phyloP scores from a whole-genome alignment of 1,140 invertebrate genomes.

The Camponotus pennsylvanicus region DNA sequence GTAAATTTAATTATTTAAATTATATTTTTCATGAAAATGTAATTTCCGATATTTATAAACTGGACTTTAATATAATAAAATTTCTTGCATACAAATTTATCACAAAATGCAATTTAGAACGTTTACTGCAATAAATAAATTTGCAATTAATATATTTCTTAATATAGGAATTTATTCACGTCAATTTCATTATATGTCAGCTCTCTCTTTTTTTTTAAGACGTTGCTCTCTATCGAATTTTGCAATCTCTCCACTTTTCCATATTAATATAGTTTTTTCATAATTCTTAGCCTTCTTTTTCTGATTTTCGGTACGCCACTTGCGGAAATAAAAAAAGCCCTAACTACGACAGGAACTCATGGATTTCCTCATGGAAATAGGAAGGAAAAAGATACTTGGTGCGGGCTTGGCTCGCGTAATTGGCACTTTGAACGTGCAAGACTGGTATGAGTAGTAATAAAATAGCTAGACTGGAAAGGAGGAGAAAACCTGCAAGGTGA shows the following conservation, averaged over 20 bases:
- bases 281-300: slow-evolving; percentile 19
- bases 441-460: slow-evolving; percentile 69
- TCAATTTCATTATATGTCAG: slow-evolving; percentile 1
- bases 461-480: slow-evolving; percentile 40
- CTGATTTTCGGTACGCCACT: slow-evolving; percentile 38
- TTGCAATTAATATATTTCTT: slow-evolving; percentile 20
- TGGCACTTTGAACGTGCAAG: slow-evolving; percentile 71
- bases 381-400: slow-evolving; percentile 46
- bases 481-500: not conserved
- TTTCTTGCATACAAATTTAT: no score
- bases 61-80: not conserved
- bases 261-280: slow-evolving; percentile 54
- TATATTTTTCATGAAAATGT: slow-evolving; percentile 7
- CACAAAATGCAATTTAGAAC: not conserved
- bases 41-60: not conserved
- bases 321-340: slow-evolving; percentile 56
- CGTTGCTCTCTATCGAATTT: slow-evolving; percentile 5
- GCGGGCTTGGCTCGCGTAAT: slow-evolving; percentile 64
- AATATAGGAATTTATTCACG: slow-evolving; percentile 15
- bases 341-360: slow-evolving; percentile 33
- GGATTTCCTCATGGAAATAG: slow-evolving; percentile 15
- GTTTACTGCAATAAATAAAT: not conserved
- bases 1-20: slow-evolving; percentile 9
- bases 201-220: not conserved
- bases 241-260: slow-evolving; percentile 29